Evolutionary conservation across 2,113 vertebrate species (phyloP).

Genomic region (Coturnix japonica): DNA sequence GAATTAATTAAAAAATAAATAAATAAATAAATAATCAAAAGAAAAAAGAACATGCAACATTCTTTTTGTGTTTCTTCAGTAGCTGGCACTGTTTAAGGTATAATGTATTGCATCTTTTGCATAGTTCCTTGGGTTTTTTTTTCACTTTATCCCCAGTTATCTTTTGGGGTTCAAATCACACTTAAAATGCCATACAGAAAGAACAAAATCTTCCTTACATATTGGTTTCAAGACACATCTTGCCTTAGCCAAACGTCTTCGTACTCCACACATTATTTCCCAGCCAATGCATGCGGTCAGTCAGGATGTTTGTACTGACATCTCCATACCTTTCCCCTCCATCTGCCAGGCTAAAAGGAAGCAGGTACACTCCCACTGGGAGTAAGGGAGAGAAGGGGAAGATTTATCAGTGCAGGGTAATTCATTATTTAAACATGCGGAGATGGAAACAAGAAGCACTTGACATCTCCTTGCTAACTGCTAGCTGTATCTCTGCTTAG

Average conservation of each 20-base stretch:
- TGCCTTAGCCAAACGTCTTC: neutral
- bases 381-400: neutral
- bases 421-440: slow-evolving; percentile 14
- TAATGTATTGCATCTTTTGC: neutral
- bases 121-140: neutral
- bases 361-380: neutral
- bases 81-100: neutral
- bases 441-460: neutral
- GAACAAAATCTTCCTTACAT: neutral
- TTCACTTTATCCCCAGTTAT: neutral
- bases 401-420: neutral
- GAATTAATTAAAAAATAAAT: no score
- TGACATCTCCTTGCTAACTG: neutral
- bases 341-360: neutral
- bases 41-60: rapidly evolving
- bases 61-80: neutral
- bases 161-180: neutral
- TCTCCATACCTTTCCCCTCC: neutral
- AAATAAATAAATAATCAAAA: no score
- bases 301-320: slow-evolving; percentile 1
- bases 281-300: neutral
- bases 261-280: neutral
- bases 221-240: neutral
- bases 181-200: neutral
- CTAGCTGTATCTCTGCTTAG: neutral